A percentile compares a stretch with the other conserved stretches of the same genome.
These are phyloP conservation scores for Meles meles DNA, from an alignment of 2,113 vertebrate species.

Conservation along the genomic window DNA sequence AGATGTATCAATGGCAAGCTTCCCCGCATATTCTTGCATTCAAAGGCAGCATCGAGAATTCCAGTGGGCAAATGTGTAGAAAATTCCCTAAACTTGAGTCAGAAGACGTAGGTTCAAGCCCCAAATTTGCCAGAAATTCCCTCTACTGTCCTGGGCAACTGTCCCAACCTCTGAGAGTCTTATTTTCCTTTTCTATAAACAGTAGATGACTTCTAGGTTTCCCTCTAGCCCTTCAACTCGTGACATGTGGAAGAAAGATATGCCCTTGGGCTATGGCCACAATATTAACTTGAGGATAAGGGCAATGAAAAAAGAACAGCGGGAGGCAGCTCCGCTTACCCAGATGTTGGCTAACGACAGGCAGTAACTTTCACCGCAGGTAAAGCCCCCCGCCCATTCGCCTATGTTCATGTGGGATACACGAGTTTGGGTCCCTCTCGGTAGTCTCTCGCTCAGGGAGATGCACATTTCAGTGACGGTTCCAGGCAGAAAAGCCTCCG, in stretches of 20 bases:
- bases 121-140: background rate
- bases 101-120: background rate
- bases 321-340: background rate
- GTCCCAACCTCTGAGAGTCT: background rate
- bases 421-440: background rate
- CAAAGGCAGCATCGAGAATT: background rate
- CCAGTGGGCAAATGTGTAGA: background rate
- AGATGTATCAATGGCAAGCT: background rate
- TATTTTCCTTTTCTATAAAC: background rate
- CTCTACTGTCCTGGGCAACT: background rate
- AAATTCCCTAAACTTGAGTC: background rate
- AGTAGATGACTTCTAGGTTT: background rate
- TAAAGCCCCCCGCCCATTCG: background rate
- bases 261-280: background rate
- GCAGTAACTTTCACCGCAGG: background rate
- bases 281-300: constrained; percentile 9
- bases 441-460: background rate
- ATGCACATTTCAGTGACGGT: background rate
- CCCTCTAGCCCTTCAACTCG: background rate
- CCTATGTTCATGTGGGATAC: background rate
- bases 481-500: constrained; percentile 45
- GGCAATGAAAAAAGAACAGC: background rate
- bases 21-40: background rate
- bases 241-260: background rate
- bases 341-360: background rate